Conservation (phyloP, 2,888 invertebrate species). For the Nephrotoma guestfalica region DNA sequence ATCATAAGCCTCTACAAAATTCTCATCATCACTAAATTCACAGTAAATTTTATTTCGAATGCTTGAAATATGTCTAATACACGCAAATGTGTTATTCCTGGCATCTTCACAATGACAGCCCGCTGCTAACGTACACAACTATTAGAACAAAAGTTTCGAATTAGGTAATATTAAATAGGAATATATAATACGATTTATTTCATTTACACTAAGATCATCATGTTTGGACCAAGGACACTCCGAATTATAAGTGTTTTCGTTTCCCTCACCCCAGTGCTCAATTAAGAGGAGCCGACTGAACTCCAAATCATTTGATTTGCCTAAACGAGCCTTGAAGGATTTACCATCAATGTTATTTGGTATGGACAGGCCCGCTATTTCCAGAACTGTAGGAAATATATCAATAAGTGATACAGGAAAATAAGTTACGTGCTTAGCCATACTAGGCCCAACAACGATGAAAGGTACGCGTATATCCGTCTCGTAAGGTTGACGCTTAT, state of each 20-base stretch:
- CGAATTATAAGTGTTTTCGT: constrained; percentile 36
- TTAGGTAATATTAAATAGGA: background rate
- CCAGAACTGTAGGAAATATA: constrained; percentile 66
- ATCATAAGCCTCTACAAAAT: constrained; percentile 66
- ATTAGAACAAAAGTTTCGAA: constrained; percentile 18
- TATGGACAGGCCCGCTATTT: constrained; percentile 43
- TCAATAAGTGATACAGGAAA: constrained; percentile 64
- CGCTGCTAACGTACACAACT: constrained; percentile 49
- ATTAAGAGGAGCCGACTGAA: constrained; percentile 42
- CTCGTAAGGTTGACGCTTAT: constrained; percentile 84
- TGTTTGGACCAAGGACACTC: constrained; percentile 50
- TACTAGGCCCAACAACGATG: constrained; percentile 59
- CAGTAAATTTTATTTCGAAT: constrained; percentile 31
- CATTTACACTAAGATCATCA: constrained; percentile 45
- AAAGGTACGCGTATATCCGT: constrained; percentile 77
- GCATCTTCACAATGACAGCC: constrained; percentile 79
- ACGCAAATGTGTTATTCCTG: constrained; percentile 68
- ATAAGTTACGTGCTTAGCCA: constrained; percentile 31
- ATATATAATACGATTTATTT: background rate
- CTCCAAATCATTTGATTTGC: background rate
- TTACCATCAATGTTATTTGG: constrained; percentile 47
- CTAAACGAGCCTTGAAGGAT: constrained; percentile 32
- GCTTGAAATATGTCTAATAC: constrained; percentile 50
- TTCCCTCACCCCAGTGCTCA: constrained; percentile 71
- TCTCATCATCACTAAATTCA: constrained; percentile 32